Evolutionary conservation across 2,797 vertebrate species (phyloP), one percentile per base, ranked within the genome.

Genomic region (Vireo griseus): DNA sequence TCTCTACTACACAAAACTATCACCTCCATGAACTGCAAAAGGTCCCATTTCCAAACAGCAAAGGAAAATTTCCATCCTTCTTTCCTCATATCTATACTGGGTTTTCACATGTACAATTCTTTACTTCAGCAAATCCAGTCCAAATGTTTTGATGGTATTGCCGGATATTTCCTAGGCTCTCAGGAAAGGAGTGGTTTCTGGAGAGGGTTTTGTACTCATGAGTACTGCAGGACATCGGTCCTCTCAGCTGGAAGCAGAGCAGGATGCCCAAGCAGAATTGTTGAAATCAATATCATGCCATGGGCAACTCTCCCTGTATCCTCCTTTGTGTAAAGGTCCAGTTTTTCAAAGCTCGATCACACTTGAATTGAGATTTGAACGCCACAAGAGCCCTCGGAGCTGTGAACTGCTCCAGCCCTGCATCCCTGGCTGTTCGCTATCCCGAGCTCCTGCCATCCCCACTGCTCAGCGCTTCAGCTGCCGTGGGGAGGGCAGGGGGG

Each of bases 361-460:
- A 28, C 28, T 3, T 9, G 22, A 50, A 24, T 2, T 44, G 48
- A 44, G 22, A 44, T 68, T 51, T 61, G n/a, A 77, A 22, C 0
- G 2, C 40, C 24, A 47, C 61, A 81, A 17, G 19, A 82, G 31
- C 61, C 33, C 59, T 22, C 0, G 1, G 75, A 94, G 72, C 75
- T 10, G 54, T 4, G 61, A 73, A 2, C 33, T 21, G 48, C 3
- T 47, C 9, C 35, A 85, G 89, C 66, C 61, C 29, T 4, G 40
- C 57, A 66, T 21, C 71, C 22, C 65, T 0, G 5, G 4, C 15
- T 26, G 24, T 4, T 47, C 13, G 1, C 50, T 10, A 0, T 1
- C n/a, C 50, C 3, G 28, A 54, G 57, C 50, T 10, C 40, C 15
- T 37, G 42, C 48, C 68, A 8, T 57, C 28, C n/a, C 79, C 84